Evolutionary conservation across 2,797 vertebrate genomes (phyloP), one percentile per base, ranked within the genome.

Genomic region (Sebastes steindachneri): DNA sequence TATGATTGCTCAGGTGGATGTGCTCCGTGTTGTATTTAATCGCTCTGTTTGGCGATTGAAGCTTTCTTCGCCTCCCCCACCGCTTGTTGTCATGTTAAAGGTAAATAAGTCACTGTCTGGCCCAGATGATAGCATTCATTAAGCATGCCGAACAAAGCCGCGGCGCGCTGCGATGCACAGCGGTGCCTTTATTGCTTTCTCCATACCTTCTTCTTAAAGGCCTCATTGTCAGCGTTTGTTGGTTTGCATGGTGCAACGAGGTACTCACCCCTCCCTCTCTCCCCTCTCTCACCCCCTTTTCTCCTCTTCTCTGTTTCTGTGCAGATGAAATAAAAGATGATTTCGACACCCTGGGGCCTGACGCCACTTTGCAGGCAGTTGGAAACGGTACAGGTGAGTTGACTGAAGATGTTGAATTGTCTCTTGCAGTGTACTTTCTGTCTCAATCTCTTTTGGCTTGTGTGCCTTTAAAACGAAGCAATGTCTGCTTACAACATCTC

Each of bases 271-370:
- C 26, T 68, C 59, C 68, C 37, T 17, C 53, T 19, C 14, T 7
- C 60, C 28, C 14, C n/a, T 10, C 26, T 21, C 26, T 0, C 9
- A 2, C n/a, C 17, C 41, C 28, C 48, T 90, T 58, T 55, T 65
- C 67, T 48, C 79, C 54, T 54, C 59, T 64, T 9, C 74, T 55
- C 68, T 86, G 64, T 90, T 62, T 89, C 75, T 84, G 48, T 89
- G 73, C 96, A 99, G 98, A 99, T 96, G 98, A 99, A 96, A 98
- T 99, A 93, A 99, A 99, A 93, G 98, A 98, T 93, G 98, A 99
- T 83, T 99, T 98, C 88, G 98, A 99, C 96, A 95, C 96, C 92
- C 94, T 99, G 97, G 97, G 97, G 94, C 95, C 97, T 37, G 98
- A 99, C 89, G 94, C 96, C 94, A 80, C 96, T 82, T 92, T 98